phyloP scores from a whole-genome alignment of 2,797 vertebrate genomes.

The Clarias pachynema region DNA sequence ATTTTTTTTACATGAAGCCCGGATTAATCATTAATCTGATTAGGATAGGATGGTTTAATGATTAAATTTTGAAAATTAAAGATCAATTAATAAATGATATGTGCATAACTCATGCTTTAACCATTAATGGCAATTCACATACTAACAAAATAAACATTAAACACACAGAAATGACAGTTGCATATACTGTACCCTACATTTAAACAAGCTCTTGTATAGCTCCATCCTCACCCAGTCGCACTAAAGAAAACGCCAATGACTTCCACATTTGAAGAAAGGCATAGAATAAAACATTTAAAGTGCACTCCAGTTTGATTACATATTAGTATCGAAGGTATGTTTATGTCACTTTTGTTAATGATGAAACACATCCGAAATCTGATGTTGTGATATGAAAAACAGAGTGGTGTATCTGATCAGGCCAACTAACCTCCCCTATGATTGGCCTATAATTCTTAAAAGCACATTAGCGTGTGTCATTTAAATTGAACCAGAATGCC shows the following conservation, averaged over 20 bases:
- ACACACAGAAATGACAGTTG: background rate
- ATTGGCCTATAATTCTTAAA: background rate
- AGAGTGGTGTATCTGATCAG: background rate
- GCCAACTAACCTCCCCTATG: background rate
- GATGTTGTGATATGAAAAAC: background rate
- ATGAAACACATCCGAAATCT: background rate
- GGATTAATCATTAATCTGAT: background rate
- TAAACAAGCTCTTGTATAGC: background rate
- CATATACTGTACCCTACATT: no score
- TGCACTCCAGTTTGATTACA: constrained; percentile 7
- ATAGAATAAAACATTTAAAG: background rate
- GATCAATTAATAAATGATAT: background rate
- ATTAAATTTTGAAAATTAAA: background rate
- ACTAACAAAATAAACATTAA: background rate
- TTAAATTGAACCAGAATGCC: constrained; percentile 3
- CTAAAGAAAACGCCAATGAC: background rate
- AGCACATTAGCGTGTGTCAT: constrained; percentile 16
- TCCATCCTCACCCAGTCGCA: background rate
- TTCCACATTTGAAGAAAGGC: background rate
- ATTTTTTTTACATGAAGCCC: no score
- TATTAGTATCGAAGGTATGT: constrained; percentile 9
- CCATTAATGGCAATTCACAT: background rate
- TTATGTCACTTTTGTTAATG: background rate
- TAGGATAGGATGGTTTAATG: no score
- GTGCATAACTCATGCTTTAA: background rate